Conservation (phyloP, 2,113 vertebrate genomes). For the Sylvilagus bachmani region DNA sequence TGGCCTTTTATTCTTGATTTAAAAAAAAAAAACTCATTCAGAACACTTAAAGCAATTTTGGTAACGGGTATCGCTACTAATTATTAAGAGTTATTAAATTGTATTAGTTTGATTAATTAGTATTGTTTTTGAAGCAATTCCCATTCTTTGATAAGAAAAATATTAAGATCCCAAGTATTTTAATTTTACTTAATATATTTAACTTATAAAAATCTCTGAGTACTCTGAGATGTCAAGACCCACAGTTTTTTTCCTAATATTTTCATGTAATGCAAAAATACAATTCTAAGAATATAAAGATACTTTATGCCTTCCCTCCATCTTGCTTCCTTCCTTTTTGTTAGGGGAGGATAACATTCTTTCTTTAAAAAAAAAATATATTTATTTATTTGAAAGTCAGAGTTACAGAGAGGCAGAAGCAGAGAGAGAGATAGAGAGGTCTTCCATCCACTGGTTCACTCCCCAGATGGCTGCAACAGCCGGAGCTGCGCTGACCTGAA, state of each 20-base stretch:
- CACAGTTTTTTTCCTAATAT: not conserved
- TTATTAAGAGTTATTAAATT: not conserved
- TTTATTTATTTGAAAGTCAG: too few species aligned
- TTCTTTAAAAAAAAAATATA: too few species aligned
- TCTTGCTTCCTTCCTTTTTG: too few species aligned
- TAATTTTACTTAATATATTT: not conserved
- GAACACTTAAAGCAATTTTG: not conserved
- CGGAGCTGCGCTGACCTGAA: too few species aligned
- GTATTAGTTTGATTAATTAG: not conserved
- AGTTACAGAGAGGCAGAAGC: too few species aligned
- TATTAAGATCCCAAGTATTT: not conserved
- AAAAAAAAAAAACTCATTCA: slow-evolving; percentile 39
- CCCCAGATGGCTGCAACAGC: too few species aligned
- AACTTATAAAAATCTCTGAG: slow-evolving; percentile 5
- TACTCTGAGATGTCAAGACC: not conserved
- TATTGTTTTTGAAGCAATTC: not conserved
- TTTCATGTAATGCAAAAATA: too few species aligned
- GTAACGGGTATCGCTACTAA: not conserved
- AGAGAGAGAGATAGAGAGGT: too few species aligned
- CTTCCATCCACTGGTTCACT: too few species aligned
- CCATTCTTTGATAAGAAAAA: slow-evolving; percentile 17
- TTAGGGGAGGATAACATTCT: too few species aligned
- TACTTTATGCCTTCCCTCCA: too few species aligned
- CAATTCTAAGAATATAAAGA: too few species aligned
- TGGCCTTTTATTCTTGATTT: not conserved